Evolutionary conservation across 2,888 invertebrate genomes (phyloP), one percentile per base, ranked within the genome.

Genomic region (Opisthograptis luteolata): DNA sequence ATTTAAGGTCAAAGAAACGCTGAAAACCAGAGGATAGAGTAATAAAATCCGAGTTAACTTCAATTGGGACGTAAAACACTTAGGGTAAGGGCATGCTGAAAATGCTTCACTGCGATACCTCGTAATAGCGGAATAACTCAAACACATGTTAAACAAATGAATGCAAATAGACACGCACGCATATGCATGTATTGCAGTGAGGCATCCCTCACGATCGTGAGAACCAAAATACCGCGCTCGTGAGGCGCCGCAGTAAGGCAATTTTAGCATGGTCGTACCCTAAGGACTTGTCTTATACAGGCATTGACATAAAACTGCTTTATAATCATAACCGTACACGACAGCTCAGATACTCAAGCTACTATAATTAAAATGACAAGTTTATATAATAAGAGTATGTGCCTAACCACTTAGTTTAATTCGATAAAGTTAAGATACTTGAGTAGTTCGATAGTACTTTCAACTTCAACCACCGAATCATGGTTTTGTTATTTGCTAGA

Each of bases 1-100:
- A 72, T 63, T 59, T 70, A 68, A 72, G 73, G 73, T 74, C 71
- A 60, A 55, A 49, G 62, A 50, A 53, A 62, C 50, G 36, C 54
- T 62, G 54, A 64, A 66, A 68, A 60, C 58, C 48, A 53, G 34
- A 45, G 59, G 48, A 68, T 68, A 63, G 40, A 70, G 69, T 67
- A 66, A 71, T 74, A 70, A 68, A 71, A 68, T 56, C 17, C 37
- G 41, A 57, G 52, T 61, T 54, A 57, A 68, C 44, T 54, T 61
- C 46, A 51, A 63, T 62, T 60, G 57, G 57, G 65, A 64, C 58
- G 51, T 66, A 59, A 66, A 66, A 60, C 49, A n/a, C n/a, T n/a
- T n/a, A n/a, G n/a, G n/a, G n/a, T n/a, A n/a, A n/a, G n/a, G n/a
- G n/a, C n/a, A n/a, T n/a, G n/a, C n/a, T n/a, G n/a, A n/a, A n/a